Evolutionary conservation across 2,113 vertebrate species (phyloP).

Genomic region (Corythornis cristatus): DNA sequence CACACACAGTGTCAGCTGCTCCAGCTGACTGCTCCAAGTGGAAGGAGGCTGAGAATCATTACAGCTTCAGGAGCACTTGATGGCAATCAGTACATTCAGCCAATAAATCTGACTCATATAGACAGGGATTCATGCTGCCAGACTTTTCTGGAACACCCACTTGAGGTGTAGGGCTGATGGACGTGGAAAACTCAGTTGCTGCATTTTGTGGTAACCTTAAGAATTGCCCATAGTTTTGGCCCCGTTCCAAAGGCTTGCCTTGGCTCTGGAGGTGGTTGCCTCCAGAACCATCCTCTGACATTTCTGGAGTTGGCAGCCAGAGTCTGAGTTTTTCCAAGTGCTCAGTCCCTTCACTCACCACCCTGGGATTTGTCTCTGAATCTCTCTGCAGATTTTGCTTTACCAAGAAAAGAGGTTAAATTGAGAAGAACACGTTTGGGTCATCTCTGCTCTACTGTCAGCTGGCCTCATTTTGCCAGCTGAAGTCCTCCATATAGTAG

Average conservation of each 20-base stretch:
- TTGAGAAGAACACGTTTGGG: not conserved
- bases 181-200: not conserved
- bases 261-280: not conserved
- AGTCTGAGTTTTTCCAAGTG: not conserved
- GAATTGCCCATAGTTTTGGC: not conserved
- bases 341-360: not conserved
- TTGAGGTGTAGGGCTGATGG: not conserved
- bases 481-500: not conserved
- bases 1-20: constrained; percentile 30
- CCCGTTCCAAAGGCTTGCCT: not conserved
- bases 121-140: constrained; percentile 25
- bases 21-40: not conserved
- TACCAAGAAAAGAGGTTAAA: not conserved
- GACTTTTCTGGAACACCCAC: not conserved
- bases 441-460: not conserved
- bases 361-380: not conserved
- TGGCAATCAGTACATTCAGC: not conserved
- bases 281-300: not conserved
- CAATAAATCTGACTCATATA: constrained; percentile 4
- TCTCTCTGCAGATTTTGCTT: constrained; percentile 9
- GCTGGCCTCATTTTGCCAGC: not conserved
- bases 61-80: not conserved
- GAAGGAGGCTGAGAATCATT: constrained; percentile 16
- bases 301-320: not conserved
- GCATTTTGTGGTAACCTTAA: not conserved